These are phyloP conservation scores for Cyrtodaria siliqua DNA, from an alignment of 2,888 invertebrate species.

Conservation along the genomic window DNA sequence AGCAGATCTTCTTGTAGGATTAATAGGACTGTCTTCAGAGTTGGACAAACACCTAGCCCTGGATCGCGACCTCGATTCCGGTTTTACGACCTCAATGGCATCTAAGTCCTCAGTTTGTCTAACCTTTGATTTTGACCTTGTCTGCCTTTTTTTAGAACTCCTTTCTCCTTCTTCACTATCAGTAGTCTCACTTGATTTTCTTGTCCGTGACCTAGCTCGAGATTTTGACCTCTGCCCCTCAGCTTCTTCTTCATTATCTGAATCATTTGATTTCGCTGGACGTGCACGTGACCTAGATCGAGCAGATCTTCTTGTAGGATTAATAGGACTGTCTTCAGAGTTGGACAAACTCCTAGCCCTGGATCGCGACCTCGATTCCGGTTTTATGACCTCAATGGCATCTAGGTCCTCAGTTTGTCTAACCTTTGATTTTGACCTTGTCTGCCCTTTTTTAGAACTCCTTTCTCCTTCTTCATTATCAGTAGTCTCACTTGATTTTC, in stretches of 20 bases:
- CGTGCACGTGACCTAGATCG: no score
- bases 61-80: slow-evolving; percentile 6
- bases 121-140: slow-evolving; percentile 14
- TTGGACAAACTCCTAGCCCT: slow-evolving; percentile 4
- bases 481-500: slow-evolving; percentile 10
- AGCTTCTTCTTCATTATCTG: background rate
- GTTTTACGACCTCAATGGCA: background rate
- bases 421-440: slow-evolving; percentile 14
- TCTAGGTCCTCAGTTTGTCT: background rate
- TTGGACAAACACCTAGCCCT: slow-evolving; percentile 3
- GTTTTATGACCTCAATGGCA: background rate
- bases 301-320: background rate
- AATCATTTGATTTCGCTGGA: background rate
- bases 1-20: background rate
- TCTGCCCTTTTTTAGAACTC: background rate
- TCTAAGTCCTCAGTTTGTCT: background rate
- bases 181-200: slow-evolving; percentile 1
- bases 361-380: slow-evolving; percentile 6
- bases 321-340: slow-evolving; percentile 2
- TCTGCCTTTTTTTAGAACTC: background rate
- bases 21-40: slow-evolving; percentile 2
- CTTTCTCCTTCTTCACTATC: background rate
- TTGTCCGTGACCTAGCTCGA: slow-evolving; percentile 18
- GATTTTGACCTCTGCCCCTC: background rate
- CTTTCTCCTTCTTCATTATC: slow-evolving; percentile 23